These are phyloP conservation scores for Drosophila tristis DNA, from an alignment of 1,140 invertebrate species.

Conservation along the genomic window DNA sequence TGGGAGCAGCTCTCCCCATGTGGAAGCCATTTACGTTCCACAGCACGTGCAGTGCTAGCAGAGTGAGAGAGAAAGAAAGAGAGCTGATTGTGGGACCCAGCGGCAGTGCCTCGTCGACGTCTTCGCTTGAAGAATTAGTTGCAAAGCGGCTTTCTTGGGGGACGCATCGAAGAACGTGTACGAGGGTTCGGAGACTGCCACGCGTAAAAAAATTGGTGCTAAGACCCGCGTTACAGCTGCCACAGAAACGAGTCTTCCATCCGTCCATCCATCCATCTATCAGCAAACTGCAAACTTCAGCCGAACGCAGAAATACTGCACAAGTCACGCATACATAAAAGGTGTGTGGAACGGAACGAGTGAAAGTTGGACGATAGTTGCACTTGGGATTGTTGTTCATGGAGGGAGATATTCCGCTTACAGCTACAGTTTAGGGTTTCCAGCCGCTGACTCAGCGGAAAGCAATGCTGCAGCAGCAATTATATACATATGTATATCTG, in stretches of 20 bases:
- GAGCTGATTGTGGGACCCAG: conserved; percentile 1
- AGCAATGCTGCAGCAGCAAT: conserved; percentile 45
- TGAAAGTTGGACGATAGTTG: conserved; percentile 58
- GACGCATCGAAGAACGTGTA: conserved; percentile 50
- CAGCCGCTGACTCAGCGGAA: conserved; percentile 52
- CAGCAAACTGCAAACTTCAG: conserved; percentile 15
- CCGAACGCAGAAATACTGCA: conserved; percentile 35
- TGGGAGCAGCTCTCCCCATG: conserved; percentile 19
- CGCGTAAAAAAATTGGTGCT: conserved; percentile 74
- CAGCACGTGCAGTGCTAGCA: conserved; percentile 60
- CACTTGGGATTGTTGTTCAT: neutral
- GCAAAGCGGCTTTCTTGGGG: conserved; percentile 74
- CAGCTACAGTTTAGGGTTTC: conserved; percentile 25
- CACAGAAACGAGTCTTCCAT: neutral
- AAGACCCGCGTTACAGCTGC: conserved; percentile 37
- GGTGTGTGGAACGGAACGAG: conserved; percentile 56
- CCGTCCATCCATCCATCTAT: neutral
- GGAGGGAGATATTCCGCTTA: conserved; percentile 17
- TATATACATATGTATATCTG: conserved; percentile 45
- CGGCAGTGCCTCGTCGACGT: conserved; percentile 26
- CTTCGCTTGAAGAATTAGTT: conserved; percentile 71
- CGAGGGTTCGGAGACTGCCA: conserved; percentile 48
- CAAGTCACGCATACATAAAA: conserved; percentile 52
- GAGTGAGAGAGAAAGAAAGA: conserved; percentile 36
- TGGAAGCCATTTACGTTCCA: conserved; percentile 56